These are phyloP conservation scores for Ormyrus nitidulus DNA, from an alignment of 2,888 invertebrate genomes.

Conservation along the genomic window DNA sequence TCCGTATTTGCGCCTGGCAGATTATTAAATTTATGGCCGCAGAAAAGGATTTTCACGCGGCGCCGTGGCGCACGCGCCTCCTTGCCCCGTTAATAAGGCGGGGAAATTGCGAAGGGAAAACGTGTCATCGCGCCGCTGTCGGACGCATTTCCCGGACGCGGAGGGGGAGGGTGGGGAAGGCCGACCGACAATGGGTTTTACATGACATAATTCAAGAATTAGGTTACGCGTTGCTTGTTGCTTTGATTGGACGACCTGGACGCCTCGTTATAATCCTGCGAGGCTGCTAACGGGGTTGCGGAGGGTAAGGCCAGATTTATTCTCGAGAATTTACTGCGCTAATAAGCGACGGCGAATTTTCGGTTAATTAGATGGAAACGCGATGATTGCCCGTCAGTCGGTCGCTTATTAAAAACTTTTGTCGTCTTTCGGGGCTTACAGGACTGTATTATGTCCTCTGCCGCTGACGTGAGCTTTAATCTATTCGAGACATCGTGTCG, in stretches of 20 bases:
- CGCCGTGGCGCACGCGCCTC: neutral
- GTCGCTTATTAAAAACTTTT: constrained; percentile 16
- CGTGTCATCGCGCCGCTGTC: constrained; percentile 19
- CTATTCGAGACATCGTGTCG: neutral
- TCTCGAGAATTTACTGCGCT: constrained; percentile 20
- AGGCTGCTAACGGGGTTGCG: constrained; percentile 33
- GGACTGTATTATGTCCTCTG: neutral
- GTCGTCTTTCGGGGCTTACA: neutral
- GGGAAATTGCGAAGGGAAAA: constrained; percentile 15
- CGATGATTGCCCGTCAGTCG: neutral
- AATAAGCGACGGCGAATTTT: constrained; percentile 14
- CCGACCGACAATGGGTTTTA: constrained; percentile 24
- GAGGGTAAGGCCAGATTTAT: neutral
- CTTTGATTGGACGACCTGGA: constrained; percentile 15
- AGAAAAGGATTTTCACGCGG: constrained; percentile 42
- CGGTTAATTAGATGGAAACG: constrained; percentile 4
- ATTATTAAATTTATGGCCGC: constrained; percentile 66
- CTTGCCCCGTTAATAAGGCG: constrained; percentile 12
- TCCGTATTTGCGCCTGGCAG: constrained; percentile 61
- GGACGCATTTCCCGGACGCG: neutral
- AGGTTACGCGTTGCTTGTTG: constrained; percentile 30
- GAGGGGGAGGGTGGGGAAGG: neutral
- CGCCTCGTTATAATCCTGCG: neutral
- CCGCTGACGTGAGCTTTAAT: neutral
- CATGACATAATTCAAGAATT: constrained; percentile 50